These are phyloP conservation scores for Zaprionus tsacasi DNA, from an alignment of 1,140 invertebrate genomes.

Conservation along the genomic window DNA sequence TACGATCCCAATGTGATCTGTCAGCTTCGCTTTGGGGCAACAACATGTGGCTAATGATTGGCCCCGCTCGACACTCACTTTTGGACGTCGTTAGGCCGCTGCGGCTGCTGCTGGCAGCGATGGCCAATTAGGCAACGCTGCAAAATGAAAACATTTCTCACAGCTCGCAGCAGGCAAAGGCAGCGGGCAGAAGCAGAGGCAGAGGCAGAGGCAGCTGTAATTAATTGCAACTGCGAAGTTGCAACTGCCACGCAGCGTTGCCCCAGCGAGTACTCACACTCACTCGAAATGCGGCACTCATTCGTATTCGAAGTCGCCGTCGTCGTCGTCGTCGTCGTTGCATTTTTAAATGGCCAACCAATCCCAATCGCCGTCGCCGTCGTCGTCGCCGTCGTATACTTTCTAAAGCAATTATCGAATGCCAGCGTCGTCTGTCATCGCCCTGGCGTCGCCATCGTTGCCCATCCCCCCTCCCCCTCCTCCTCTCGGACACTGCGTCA, in stretches of 20 bases:
- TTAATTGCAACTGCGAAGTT: conserved; percentile 62
- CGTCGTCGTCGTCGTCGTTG: conserved; percentile 7
- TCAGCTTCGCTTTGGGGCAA: neutral
- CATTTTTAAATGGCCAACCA: conserved; percentile 58
- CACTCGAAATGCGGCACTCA: neutral
- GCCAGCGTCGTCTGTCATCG: conserved; percentile 66
- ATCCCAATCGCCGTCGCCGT: conserved; percentile 68
- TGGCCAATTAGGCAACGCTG: conserved; percentile 71
- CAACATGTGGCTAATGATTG: conserved; percentile 8
- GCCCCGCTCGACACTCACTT: conserved; percentile 1
- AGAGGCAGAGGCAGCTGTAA: conserved; percentile 51
- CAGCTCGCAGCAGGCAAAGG: conserved; percentile 45
- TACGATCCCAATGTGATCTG: neutral
- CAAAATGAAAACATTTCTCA: conserved; percentile 81
- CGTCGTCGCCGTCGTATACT: conserved; percentile 70
- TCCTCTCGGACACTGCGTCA: conserved; percentile 45
- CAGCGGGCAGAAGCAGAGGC: too few relatives aligned
- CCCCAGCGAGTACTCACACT: conserved; percentile 1
- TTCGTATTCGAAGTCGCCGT: neutral
- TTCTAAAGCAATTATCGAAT: conserved; percentile 83
- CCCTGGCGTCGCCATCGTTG: conserved; percentile 43
- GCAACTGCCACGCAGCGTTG: conserved; percentile 6
- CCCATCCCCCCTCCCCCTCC: neutral
- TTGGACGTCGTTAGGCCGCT: neutral
- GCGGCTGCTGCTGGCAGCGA: neutral